Evolutionary conservation across 2,888 invertebrate species (phyloP), one percentile per base, ranked within the genome.

Genomic region (Artemia sp.): DNA sequence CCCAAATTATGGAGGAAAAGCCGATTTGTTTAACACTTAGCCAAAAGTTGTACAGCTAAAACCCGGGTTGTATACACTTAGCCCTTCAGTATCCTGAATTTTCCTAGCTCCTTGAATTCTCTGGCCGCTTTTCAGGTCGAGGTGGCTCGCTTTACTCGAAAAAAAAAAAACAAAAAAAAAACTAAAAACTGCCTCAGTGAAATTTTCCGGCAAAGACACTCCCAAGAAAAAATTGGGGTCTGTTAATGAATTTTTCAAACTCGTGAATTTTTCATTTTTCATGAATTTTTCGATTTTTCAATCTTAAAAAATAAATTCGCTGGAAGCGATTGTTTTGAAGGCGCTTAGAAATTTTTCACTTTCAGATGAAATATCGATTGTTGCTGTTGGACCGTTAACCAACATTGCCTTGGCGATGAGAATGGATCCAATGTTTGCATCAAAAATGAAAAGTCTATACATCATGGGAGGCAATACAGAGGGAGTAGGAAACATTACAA

Each of bases 391-490:
- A 0, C 85, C 92, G 0, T 77, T 92, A 51, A 91, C 91, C 0
- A 92, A 91, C 75, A 79, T 90, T 67, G 92, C 90, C 0, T 75
- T 90, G 71, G 85, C 89, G 1, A 81, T 86, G 4, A 84, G 85
- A 74, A 77, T 89, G 74, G 87, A 86, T 74, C 83, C 86, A 0
- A 76, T 82, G 7, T 86, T 91, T 75, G 77, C 84, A 0, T 75
- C 79, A 24, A 81, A 84, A 72, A 77, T 90, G 0, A 84, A 85
- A 72, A 85, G 86, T 66, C 78, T 90, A 52, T 86, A 83, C 76
- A 81, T 90, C 6, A 90, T 89, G 82, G 91, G 90, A 10, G 90
- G 91, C 71, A 87, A 89, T 77, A 82, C 84, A 73, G 81, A 82
- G 74, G 86, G 75, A 66, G 71, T 74, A 19, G 78, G 78, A 2